phyloP scores from a whole-genome alignment of 2,888 invertebrate species.

The Dryococelus australis region DNA sequence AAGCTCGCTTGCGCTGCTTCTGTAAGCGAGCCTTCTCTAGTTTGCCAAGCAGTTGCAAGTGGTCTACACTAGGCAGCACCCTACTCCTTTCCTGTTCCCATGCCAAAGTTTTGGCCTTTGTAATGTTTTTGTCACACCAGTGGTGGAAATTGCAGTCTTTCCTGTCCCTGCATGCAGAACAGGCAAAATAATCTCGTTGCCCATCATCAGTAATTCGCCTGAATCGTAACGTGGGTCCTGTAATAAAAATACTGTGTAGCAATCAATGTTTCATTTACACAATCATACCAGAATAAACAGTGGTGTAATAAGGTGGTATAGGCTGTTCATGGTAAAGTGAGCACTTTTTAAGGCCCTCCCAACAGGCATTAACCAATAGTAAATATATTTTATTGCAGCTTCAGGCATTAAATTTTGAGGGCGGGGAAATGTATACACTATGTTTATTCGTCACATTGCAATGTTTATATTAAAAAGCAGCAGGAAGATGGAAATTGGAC shows the following conservation, averaged over 20 bases:
- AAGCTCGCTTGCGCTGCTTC: slow-evolving; percentile 63
- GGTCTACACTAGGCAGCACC: slow-evolving; percentile 62
- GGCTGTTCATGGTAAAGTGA: too few relatives aligned
- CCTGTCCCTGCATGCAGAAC: slow-evolving; percentile 83
- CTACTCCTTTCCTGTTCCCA: slow-evolving; percentile 62
- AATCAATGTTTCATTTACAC: slow-evolving; percentile 17
- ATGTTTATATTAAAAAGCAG: too few relatives aligned
- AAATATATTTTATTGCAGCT: too few relatives aligned
- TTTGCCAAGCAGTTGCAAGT: slow-evolving; percentile 62
- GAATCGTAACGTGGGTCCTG: slow-evolving; percentile 75
- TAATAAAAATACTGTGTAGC: slow-evolving; percentile 36
- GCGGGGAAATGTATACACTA: too few relatives aligned
- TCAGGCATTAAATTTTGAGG: too few relatives aligned
- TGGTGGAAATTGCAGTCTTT: slow-evolving; percentile 79
- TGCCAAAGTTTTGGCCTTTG: slow-evolving; percentile 54
- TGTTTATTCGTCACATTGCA: too few relatives aligned
- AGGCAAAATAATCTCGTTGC: slow-evolving; percentile 74
- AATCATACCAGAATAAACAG: not conserved
- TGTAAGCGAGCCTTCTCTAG: slow-evolving; percentile 63
- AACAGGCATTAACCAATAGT: too few relatives aligned
- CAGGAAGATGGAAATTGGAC: too few relatives aligned
- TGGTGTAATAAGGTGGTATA: too few relatives aligned
- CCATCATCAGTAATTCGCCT: slow-evolving; percentile 56
- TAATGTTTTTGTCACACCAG: slow-evolving; percentile 62
- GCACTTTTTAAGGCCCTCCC: too few relatives aligned